Evolutionary conservation across 1,140 invertebrate genomes (phyloP), one percentile per base, ranked within the genome.

Genomic region (Berghia stephanieae): DNA sequence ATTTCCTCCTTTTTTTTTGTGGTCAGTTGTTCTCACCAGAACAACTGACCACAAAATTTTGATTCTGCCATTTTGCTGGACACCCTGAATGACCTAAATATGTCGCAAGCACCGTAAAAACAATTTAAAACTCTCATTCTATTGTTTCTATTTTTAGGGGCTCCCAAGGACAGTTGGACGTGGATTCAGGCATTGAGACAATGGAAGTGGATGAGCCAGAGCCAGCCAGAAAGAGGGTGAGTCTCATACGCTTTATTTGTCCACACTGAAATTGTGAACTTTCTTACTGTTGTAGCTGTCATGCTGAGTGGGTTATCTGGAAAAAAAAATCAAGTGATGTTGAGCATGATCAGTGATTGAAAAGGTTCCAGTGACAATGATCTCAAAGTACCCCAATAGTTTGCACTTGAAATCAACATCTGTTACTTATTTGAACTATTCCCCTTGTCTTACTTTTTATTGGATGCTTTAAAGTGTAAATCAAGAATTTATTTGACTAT

Each of bases 111-210:
- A 66, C n/a, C 18, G 42, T 42, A 40, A 21, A 43, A 43, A 21
- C 21, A 40, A 70, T 21, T 70, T 13, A 36, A 43, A 18, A 18
- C 24, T 21, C 71, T 21, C 34, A 36, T 0, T 80, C 1, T 66
- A 13, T 67, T 52, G 77, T 27, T n/a, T n/a, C n/a, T 77, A 34
- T 57, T 78, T 74, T 42, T 75, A 85, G 79, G n/a, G n/a, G n/a
- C n/a, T n/a, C n/a, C 42, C 83, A 87, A 69, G 87, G 86, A 63
- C 88, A 90, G 73, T 90, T 92, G 44, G 93, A 94, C 88, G 92
- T 93, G 49, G 93, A 94, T 89, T 94, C 93, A 55, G 93, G 93
- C 16, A 93, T 94, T 84, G 93, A 94, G 86, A 94, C 92, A 84
- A 94, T 94, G 93, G 93, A 94, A 88, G 93, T 94, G 4, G 92